Evolutionary conservation across 2,888 invertebrate species (phyloP).

Genomic region (Podotricha telesiphe): DNA sequence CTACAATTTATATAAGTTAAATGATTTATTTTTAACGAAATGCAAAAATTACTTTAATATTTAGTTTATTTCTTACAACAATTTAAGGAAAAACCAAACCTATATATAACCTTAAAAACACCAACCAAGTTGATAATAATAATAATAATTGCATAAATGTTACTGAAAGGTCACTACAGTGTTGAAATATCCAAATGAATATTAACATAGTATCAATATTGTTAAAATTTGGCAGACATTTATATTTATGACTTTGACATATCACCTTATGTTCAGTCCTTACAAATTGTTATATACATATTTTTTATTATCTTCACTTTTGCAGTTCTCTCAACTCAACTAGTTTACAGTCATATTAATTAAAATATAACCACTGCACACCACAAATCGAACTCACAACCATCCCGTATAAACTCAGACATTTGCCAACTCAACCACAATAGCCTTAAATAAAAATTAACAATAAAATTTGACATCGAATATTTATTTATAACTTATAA

Average conservation of each 20-base stretch:
- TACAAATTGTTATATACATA: neutral
- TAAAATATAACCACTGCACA: too few species aligned
- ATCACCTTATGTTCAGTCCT: neutral
- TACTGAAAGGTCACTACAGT: constrained; percentile 2
- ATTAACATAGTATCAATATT: neutral
- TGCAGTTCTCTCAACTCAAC: too few species aligned
- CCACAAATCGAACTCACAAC: too few species aligned
- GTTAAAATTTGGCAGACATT: constrained; percentile 7
- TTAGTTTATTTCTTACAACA: constrained; percentile 1
- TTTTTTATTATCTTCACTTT: too few species aligned
- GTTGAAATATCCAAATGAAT: constrained; percentile 7
- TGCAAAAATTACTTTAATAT: neutral
- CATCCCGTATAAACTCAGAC: too few species aligned
- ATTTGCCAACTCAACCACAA: too few species aligned
- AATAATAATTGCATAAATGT: constrained; percentile 14
- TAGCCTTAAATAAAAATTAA: neutral
- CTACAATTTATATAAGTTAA: too few species aligned
- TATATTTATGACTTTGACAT: constrained; percentile 20
- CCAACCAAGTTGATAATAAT: neutral
- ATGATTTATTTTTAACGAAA: neutral
- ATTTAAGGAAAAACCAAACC: neutral
- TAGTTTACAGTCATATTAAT: too few species aligned
- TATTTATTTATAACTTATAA: constrained; percentile 17
- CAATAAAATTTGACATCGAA: constrained; percentile 1
- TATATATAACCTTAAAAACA: constrained; percentile 1